phyloP scores from a whole-genome alignment of 2,797 vertebrate species.

The Gadopsis bispinosus region DNA sequence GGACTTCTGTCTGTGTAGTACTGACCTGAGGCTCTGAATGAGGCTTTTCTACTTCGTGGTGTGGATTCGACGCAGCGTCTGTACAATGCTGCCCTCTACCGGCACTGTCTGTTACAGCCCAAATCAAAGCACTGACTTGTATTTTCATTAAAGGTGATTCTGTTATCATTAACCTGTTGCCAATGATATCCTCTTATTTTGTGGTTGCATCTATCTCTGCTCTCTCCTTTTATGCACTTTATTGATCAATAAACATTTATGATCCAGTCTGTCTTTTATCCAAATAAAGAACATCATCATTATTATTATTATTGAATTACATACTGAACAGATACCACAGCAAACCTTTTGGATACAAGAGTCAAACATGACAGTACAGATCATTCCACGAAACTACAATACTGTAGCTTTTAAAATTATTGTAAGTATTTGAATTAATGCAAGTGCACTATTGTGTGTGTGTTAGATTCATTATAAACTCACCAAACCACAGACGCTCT shows the following conservation, averaged over 20 bases:
- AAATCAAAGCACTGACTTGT: background rate
- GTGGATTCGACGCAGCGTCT: background rate
- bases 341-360: background rate
- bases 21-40: fast-evolving
- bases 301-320: background rate
- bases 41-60: constrained; percentile 27
- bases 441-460: background rate
- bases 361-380: background rate
- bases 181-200: background rate
- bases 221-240: background rate
- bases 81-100: constrained; percentile 18
- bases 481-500: background rate
- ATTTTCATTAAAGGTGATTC: background rate
- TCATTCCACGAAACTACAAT: background rate
- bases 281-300: background rate
- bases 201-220: background rate
- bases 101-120: background rate
- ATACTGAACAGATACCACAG: background rate
- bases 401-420: background rate
- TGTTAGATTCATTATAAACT: background rate
- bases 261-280: background rate
- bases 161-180: background rate
- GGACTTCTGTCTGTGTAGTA: fast-evolving
- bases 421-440: background rate
- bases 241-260: background rate